Conservation (phyloP, 2,113 vertebrate species). For the Sisor rabdophorus region DNA sequence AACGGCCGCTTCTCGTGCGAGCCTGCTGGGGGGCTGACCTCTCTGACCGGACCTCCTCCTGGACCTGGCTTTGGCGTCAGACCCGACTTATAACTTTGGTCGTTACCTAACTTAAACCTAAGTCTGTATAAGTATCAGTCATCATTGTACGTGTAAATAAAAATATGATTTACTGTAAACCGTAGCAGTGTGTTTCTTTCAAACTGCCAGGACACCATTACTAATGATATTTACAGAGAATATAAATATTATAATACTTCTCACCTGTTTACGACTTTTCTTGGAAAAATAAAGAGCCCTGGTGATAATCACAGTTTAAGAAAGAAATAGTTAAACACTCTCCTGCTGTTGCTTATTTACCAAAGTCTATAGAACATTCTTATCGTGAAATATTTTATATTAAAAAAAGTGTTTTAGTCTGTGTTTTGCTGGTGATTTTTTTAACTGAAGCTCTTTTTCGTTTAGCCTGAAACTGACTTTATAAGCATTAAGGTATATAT, state of each 20-base stretch:
- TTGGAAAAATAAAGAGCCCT: neutral
- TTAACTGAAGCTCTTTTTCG: too few relatives aligned
- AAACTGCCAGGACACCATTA: too few relatives aligned
- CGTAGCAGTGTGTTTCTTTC: constrained; percentile 19
- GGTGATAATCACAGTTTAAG: too few relatives aligned
- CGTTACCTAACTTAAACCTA: constrained; percentile 38
- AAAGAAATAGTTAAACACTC: neutral
- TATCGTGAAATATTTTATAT: neutral
- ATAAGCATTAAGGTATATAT: too few relatives aligned
- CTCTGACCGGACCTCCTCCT: constrained; percentile 84
- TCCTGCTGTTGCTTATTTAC: neutral
- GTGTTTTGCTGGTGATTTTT: too few relatives aligned
- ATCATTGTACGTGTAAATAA: constrained; percentile 44
- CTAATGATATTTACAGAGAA: too few relatives aligned
- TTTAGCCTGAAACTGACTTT: too few relatives aligned
- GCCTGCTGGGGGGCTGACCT: constrained; percentile 89
- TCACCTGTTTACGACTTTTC: too few relatives aligned
- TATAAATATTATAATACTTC: neutral
- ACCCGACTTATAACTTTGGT: constrained; percentile 76
- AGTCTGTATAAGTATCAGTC: constrained; percentile 40
- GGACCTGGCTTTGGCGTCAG: constrained; percentile 92
- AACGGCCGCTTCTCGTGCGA: constrained; percentile 93
- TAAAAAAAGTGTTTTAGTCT: too few relatives aligned
- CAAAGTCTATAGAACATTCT: neutral
- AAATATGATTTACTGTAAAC: constrained; percentile 36